Evolutionary conservation across 35 echinoderm and acorn worm genomes (phyloP).

Genomic region (Apostichopus californicus): DNA sequence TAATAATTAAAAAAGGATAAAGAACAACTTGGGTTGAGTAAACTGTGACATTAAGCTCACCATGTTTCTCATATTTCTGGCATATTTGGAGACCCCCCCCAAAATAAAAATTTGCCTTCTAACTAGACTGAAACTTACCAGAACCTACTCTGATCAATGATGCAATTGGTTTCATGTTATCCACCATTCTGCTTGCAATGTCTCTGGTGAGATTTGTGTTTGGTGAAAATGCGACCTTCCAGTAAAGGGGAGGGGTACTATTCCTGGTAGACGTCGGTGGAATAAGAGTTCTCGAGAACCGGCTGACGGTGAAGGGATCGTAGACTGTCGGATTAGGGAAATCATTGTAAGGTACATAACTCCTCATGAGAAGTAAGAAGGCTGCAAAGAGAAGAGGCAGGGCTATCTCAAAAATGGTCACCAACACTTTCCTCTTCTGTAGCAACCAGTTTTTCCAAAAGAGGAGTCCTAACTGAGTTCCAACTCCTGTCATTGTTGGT

Average conservation of each 20-base stretch:
- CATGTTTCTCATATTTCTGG: too few species aligned
- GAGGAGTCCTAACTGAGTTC: slow-evolving; percentile 69
- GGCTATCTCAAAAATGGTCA: slow-evolving; percentile 80
- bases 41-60: too few species aligned
- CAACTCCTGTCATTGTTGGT: slow-evolving; percentile 65
- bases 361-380: slow-evolving; percentile 75
- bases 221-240: slow-evolving; percentile 83
- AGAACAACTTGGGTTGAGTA: too few species aligned
- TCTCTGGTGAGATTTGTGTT: slow-evolving; percentile 57
- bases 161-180: slow-evolving; percentile 44
- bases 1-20: too few species aligned
- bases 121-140: not conserved
- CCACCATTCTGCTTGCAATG: slow-evolving; percentile 57
- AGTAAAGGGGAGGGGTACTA: slow-evolving; percentile 32
- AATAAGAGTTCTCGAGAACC: slow-evolving; percentile 59
- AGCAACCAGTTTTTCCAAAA: slow-evolving; percentile 95
- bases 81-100: too few species aligned
- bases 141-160: not conserved
- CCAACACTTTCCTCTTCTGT: slow-evolving; percentile 60
- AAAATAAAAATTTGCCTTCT: not conserved
- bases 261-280: not conserved
- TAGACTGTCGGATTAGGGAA: slow-evolving; percentile 65
- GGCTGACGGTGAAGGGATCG: slow-evolving; percentile 53
- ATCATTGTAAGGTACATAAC: slow-evolving; percentile 71
- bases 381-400: slow-evolving; percentile 77